phyloP scores from a whole-genome alignment of 2,888 invertebrate species.

The Eupithecia pulchellata region DNA sequence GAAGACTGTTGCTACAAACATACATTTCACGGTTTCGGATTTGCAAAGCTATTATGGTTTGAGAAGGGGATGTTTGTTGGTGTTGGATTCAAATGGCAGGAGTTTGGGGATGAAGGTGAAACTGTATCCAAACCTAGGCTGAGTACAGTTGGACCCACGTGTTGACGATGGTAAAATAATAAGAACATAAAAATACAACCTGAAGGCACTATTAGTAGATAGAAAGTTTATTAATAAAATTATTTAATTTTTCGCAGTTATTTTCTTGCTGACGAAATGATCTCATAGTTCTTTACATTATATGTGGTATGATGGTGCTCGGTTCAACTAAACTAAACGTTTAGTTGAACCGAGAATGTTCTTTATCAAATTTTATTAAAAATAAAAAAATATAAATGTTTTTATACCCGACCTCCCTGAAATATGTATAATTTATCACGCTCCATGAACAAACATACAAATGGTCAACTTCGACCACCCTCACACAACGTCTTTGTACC shows the following conservation, averaged over 20 bases:
- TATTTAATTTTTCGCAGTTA: too few relatives aligned
- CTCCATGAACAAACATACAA: slow-evolving; percentile 6
- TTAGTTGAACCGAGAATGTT: too few relatives aligned
- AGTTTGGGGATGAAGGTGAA: not conserved
- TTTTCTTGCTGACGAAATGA: too few relatives aligned
- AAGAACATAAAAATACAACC: not conserved
- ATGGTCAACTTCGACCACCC: slow-evolving; percentile 26
- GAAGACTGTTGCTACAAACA: slow-evolving; percentile 79
- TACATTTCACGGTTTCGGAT: slow-evolving; percentile 75
- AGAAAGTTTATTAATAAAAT: too few relatives aligned
- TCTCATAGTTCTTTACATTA: too few relatives aligned
- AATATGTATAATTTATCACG: not conserved
- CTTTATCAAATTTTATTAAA: not conserved
- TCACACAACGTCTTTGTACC: slow-evolving; percentile 17
- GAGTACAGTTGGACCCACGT: not conserved
- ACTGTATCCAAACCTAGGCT: not conserved
- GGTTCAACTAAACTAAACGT: too few relatives aligned
- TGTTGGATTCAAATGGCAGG: not conserved
- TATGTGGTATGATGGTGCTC: too few relatives aligned
- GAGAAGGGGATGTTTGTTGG: slow-evolving; percentile 56
- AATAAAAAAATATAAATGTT: not conserved
- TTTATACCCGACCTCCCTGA: not conserved
- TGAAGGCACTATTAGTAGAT: too few relatives aligned
- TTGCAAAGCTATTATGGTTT: slow-evolving; percentile 68
- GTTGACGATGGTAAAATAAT: not conserved